These are phyloP conservation scores for Erpetoichthys calabaricus DNA, from an alignment of 2,797 vertebrate genomes.

Conservation along the genomic window DNA sequence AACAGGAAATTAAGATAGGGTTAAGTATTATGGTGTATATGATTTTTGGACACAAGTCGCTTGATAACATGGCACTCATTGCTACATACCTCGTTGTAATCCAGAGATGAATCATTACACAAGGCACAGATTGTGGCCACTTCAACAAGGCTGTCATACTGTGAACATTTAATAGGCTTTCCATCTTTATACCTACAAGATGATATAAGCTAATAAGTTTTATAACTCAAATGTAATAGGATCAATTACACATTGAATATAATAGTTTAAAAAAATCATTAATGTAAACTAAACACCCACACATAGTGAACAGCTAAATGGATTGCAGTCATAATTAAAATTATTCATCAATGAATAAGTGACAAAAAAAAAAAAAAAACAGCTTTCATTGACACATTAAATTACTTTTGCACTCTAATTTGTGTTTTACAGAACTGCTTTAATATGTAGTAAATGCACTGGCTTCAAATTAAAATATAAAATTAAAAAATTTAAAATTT, in stretches of 20 bases:
- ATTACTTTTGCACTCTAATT: too few species aligned
- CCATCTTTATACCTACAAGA: conserved; percentile 68
- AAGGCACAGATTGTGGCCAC: conserved; percentile 89
- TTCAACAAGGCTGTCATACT: conserved; percentile 80
- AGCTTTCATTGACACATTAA: too few species aligned
- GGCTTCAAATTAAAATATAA: too few species aligned
- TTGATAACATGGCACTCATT: background rate
- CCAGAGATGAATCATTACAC: conserved; percentile 93
- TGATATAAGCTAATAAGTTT: background rate
- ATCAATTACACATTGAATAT: too few species aligned
- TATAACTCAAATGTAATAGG: background rate
- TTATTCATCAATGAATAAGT: background rate
- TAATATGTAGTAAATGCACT: too few species aligned
- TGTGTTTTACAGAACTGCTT: too few species aligned
- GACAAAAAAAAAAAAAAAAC: too few species aligned
- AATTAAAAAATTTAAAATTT: too few species aligned
- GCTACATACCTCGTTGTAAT: conserved; percentile 77
- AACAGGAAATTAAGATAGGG: too few species aligned
- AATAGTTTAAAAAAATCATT: too few species aligned
- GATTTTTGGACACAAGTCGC: too few species aligned
- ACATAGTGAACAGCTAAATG: background rate
- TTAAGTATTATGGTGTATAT: too few species aligned
- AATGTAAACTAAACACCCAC: background rate
- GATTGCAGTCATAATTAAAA: background rate
- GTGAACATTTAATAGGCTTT: conserved; percentile 59